Conservation (phyloP, 2,888 invertebrate genomes). For the Imbricaverruca yamaguchii region DNA sequence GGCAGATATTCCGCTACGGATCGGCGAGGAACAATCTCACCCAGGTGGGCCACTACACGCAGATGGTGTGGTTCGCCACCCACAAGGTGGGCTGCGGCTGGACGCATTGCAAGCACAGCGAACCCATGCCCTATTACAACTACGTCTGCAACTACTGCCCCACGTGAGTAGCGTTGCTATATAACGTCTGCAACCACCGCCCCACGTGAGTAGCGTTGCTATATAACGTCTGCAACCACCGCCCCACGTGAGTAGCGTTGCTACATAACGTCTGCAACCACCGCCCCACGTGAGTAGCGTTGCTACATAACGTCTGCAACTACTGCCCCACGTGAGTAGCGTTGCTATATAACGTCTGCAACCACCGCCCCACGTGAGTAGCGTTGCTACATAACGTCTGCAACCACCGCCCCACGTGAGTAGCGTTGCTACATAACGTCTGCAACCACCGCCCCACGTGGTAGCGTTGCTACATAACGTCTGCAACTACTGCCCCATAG, state of each 20-base stretch:
- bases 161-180: slow-evolving; percentile 51
- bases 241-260: not conserved
- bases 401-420: too few species aligned
- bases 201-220: not conserved
- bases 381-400: too few species aligned
- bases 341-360: too few species aligned
- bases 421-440: too few species aligned
- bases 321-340: too few species aligned
- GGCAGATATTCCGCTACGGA: slow-evolving; percentile 64
- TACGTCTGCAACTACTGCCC: slow-evolving; percentile 81
- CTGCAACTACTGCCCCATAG: too few species aligned
- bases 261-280: too few species aligned
- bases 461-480: too few species aligned
- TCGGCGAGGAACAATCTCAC: slow-evolving; percentile 52
- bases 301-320: too few species aligned
- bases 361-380: too few species aligned
- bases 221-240: not conserved
- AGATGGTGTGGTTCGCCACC: slow-evolving; percentile 71
- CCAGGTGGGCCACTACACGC: slow-evolving; percentile 68
- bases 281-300: too few species aligned
- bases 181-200: not conserved
- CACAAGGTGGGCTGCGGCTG: slow-evolving; percentile 70
- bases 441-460: too few species aligned
- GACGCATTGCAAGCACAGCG: slow-evolving; percentile 51
- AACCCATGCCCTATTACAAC: slow-evolving; percentile 55